Conservation (phyloP, 1,140 invertebrate species). For the Zaprionus davidi region DNA sequence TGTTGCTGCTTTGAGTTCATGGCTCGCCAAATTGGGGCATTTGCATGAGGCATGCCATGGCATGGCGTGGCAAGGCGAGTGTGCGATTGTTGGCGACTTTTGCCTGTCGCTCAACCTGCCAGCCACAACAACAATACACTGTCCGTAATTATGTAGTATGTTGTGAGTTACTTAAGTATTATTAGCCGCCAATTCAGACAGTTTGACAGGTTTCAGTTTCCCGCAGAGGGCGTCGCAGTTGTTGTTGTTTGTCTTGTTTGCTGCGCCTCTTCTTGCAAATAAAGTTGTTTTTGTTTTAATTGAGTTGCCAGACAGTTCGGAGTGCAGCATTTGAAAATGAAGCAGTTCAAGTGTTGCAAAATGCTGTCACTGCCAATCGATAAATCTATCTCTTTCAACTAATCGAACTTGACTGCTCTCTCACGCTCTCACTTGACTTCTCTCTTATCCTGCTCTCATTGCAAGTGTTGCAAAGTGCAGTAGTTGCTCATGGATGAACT, state of each 20-base stretch:
- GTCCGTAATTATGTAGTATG: slow-evolving; percentile 60
- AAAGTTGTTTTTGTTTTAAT: slow-evolving; percentile 43
- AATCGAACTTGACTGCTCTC: background rate
- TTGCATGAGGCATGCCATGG: slow-evolving; percentile 54
- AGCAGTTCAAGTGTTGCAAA: background rate
- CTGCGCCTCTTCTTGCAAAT: slow-evolving; percentile 3
- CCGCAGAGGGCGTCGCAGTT: slow-evolving; percentile 38
- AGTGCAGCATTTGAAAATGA: slow-evolving; percentile 14
- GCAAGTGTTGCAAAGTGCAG: background rate
- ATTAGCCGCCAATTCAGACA: slow-evolving; percentile 64
- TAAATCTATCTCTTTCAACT: background rate
- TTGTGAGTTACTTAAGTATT: slow-evolving; percentile 70
- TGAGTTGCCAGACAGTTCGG: slow-evolving; percentile 44
- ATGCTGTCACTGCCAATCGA: background rate
- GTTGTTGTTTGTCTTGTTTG: background rate
- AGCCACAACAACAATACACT: slow-evolving; percentile 23
- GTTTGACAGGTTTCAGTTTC: slow-evolving; percentile 65
- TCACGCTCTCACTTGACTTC: background rate
- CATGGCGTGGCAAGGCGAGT: slow-evolving; percentile 28
- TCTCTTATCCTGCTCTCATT: too few relatives aligned
- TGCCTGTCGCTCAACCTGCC: slow-evolving; percentile 54
- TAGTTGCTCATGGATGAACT: background rate
- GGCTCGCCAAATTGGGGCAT: slow-evolving; percentile 79
- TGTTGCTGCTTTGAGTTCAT: slow-evolving; percentile 75
- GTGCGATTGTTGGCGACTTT: slow-evolving; percentile 45